Evolutionary conservation across 2,888 invertebrate species (phyloP).

Genomic region (Tyria jacobaeae): DNA sequence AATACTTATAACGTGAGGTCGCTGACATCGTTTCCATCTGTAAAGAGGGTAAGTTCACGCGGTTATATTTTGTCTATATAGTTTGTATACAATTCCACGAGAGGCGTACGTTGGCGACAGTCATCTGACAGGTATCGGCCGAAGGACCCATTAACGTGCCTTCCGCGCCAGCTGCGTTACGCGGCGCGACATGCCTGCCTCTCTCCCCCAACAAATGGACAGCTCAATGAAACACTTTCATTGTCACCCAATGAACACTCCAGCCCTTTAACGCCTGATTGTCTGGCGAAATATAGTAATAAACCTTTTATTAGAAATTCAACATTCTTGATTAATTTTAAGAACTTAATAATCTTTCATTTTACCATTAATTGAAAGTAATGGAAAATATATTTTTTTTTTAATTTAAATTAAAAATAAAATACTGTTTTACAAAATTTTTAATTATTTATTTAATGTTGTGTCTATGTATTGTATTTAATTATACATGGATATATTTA

Average conservation of each 20-base stretch:
- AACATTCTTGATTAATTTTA: constrained; percentile 43
- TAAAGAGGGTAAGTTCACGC: constrained; percentile 49
- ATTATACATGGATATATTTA: too few species aligned
- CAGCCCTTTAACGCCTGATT: constrained; percentile 49
- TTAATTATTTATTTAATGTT: too few species aligned
- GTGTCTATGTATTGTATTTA: too few species aligned
- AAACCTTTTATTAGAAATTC: constrained; percentile 47
- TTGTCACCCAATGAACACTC: constrained; percentile 55
- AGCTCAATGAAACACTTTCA: constrained; percentile 64
- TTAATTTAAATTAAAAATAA: too few species aligned
- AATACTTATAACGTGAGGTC: constrained; percentile 6
- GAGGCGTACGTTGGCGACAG: constrained; percentile 61
- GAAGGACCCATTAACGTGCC: constrained; percentile 73
- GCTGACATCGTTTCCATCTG: constrained; percentile 18
- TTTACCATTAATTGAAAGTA: not conserved
- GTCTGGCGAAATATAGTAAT: constrained; percentile 48
- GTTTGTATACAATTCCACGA: constrained; percentile 60
- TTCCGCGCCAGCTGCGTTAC: constrained; percentile 59
- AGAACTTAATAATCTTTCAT: constrained; percentile 21
- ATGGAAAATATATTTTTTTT: not conserved
- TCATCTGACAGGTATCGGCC: constrained; percentile 76
- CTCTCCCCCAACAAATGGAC: constrained; percentile 55
- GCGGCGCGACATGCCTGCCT: constrained; percentile 53
- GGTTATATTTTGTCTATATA: constrained; percentile 47
- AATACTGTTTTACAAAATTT: too few species aligned